Evolutionary conservation across 2,113 vertebrate genomes (phyloP).

Genomic region (Pangasianodon gigas): DNA sequence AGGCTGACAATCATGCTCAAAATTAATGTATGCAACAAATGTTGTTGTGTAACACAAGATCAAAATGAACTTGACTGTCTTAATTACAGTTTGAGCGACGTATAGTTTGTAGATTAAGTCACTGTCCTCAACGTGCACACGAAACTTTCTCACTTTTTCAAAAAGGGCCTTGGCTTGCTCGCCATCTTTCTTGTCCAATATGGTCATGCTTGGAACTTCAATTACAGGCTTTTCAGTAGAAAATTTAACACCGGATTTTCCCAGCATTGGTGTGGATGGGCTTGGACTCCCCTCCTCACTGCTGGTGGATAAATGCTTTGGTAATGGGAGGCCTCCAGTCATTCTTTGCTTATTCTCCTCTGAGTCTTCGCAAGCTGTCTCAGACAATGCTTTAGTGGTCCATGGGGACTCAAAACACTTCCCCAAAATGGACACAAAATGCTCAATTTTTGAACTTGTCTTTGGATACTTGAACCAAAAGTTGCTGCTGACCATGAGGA

Average conservation of each 20-base stretch:
- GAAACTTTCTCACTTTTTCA: conserved; percentile 96
- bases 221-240: conserved; percentile 91
- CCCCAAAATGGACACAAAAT: conserved; percentile 96
- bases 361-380: conserved; percentile 95
- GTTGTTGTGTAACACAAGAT: conserved; percentile 95
- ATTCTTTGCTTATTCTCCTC: conserved; percentile 96
- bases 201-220: conserved; percentile 93
- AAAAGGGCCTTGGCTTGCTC: conserved; percentile 98
- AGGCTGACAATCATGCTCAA: conserved; percentile 86
- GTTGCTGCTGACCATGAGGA: conserved; percentile 98
- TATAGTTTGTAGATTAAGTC: conserved; percentile 97
- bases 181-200: conserved; percentile 96
- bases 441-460: conserved; percentile 97
- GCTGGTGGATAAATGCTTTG: conserved; percentile 93
- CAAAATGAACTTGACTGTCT: conserved; percentile 95
- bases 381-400: conserved; percentile 96
- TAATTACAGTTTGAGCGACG: conserved; percentile 92
- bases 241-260: conserved; percentile 89
- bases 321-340: conserved; percentile 84
- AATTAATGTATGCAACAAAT: conserved; percentile 92
- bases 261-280: conserved; percentile 87
- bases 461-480: conserved; percentile 99
- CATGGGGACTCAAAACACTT: conserved; percentile 98
- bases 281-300: conserved; percentile 95
- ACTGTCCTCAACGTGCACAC: conserved; percentile 93